Evolutionary conservation across 2,113 vertebrate species (phyloP).

Genomic region (Zeus faber): DNA sequence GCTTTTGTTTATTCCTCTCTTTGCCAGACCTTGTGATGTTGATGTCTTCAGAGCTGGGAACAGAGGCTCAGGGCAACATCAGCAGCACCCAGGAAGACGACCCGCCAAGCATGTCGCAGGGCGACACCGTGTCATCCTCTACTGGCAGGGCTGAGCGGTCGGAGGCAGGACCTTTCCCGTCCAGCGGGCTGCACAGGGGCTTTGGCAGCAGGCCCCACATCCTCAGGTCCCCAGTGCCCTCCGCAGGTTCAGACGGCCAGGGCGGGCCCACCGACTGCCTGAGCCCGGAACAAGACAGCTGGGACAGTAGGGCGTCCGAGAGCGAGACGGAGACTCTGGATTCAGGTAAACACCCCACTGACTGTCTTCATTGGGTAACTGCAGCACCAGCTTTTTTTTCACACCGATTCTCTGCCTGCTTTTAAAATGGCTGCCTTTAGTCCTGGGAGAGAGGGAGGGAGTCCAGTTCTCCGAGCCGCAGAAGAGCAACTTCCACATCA

Average conservation of each 20-base stretch:
- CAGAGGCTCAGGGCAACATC: conserved; percentile 65
- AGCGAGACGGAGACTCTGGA: conserved; percentile 11
- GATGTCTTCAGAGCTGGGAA: conserved; percentile 73
- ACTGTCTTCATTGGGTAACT: no score
- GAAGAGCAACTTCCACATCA: conserved; percentile 71
- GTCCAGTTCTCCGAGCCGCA: conserved; percentile 76
- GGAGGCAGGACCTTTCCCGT: conserved; percentile 34
- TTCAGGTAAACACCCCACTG: no score
- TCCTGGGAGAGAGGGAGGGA: conserved; percentile 56
- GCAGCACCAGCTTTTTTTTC: no score
- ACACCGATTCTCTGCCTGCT: not conserved
- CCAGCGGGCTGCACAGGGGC: conserved; percentile 23
- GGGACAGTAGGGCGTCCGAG: conserved; percentile 28
- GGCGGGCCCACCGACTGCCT: conserved; percentile 4
- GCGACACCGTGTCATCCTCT: conserved; percentile 51
- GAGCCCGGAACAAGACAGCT: conserved; percentile 29
- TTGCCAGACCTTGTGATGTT: conserved; percentile 83
- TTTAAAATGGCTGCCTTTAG: conserved; percentile 12
- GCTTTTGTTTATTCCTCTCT: not conserved
- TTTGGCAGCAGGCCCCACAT: no score
- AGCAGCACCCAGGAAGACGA: conserved; percentile 53
- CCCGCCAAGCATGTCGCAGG: conserved; percentile 56
- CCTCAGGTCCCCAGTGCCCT: conserved; percentile 42
- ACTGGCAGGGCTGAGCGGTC: conserved; percentile 43
- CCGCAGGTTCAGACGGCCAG: conserved; percentile 27